Conservation (phyloP, 2,113 vertebrate genomes). For the Neotoma lepida region DNA sequence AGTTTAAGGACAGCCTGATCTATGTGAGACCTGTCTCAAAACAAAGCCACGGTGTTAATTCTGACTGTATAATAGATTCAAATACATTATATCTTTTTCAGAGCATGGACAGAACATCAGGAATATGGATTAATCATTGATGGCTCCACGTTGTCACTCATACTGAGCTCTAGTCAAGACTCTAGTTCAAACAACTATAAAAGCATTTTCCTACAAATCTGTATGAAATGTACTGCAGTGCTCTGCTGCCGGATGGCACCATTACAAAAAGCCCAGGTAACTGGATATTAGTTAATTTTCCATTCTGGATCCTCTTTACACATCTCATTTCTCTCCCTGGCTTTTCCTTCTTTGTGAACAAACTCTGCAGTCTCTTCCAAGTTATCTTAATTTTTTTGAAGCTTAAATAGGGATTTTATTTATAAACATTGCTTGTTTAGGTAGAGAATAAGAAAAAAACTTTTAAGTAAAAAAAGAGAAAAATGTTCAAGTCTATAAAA, state of each 20-base stretch:
- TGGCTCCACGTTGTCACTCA: constrained; percentile 93
- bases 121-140: constrained; percentile 97
- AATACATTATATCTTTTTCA: constrained; percentile 72
- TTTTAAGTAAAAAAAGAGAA: too few species aligned
- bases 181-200: constrained; percentile 90
- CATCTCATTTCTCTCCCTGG: background rate
- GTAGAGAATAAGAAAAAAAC: too few species aligned
- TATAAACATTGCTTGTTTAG: too few species aligned
- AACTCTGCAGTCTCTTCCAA: background rate
- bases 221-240: constrained; percentile 95
- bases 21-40: background rate
- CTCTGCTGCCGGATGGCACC: constrained; percentile 99
- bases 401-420: too few species aligned
- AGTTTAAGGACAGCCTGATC: background rate
- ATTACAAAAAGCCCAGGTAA: constrained; percentile 97
- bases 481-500: too few species aligned
- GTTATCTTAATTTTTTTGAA: background rate
- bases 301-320: background rate
- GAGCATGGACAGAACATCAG: constrained; percentile 91
- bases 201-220: constrained; percentile 96
- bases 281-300: background rate
- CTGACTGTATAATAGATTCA: constrained; percentile 7
- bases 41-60: background rate
- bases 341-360: background rate
- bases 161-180: constrained; percentile 92